Evolutionary conservation across 2,113 vertebrate species (phyloP), one percentile per base, ranked within the genome.

Genomic region (Hemiscyllium ocellatum): DNA sequence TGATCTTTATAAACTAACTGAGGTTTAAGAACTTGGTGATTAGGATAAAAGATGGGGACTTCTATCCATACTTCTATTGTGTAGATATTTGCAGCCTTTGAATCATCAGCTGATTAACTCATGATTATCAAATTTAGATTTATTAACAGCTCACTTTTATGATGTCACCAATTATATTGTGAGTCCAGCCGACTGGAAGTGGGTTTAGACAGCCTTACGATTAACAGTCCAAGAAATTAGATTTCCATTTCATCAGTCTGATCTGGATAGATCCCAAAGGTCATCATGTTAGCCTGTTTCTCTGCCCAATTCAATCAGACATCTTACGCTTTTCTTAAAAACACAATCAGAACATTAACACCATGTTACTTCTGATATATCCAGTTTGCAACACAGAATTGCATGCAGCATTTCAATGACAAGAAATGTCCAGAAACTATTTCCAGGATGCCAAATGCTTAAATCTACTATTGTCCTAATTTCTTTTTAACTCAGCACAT

Each of bases 71-170:
- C 5, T 1, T 70, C 26, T 26, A 17, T 50, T n/a, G 37, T 29
- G 24, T 68, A 72, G 42, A 50, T 50, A 95, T 95, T 72, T 42
- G 47, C 22, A 72, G 91, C 66, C 5, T 69, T 37, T 68, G n/a
- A 94, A 94, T 24, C 17, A 22, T 69, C 91, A 47, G 66, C 65
- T 50, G 68, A 95, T 95, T 68, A 33, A 47, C 42, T 17, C 26
- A 22, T 1, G 24, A 50, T 29, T 72, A 29, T 24, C 29, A 95
- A 70, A 3, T 52, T 50, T 10, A 95, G 72, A 69, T 19, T 56
- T 95, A 26, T 65, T 72, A 95, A 95, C 94, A 95, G 42, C 50
- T 95, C 94, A 95, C 42, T 72, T 72, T 70, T 50, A 95, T 47
- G n/a, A 52, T 72, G 47, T 70, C 24, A 33, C 66, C 72, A 72